Evolutionary conservation across 2,113 vertebrate genomes (phyloP).

Genomic region (Labeo catla): DNA sequence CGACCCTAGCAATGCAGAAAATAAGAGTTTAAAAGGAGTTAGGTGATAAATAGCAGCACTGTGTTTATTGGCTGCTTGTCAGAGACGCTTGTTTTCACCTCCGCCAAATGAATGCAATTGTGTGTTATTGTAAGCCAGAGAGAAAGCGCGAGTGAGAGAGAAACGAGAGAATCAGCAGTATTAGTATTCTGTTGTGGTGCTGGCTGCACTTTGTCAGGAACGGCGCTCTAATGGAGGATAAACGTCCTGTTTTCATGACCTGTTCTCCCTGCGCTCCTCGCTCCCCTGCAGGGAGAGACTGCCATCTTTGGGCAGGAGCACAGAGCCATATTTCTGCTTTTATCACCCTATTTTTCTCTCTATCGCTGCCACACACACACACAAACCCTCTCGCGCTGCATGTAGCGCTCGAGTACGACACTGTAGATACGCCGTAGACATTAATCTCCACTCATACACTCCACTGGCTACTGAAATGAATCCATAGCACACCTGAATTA

Average conservation of each 20-base stretch:
- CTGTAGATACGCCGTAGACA: background rate
- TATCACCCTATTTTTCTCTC: constrained; percentile 9
- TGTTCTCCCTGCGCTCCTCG: constrained; percentile 47
- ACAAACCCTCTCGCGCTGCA: background rate
- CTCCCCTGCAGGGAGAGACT: constrained; percentile 61
- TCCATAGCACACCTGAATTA: background rate
- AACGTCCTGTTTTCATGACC: constrained; percentile 62
- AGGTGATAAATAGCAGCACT: constrained; percentile 57
- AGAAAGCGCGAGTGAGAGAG: constrained; percentile 31
- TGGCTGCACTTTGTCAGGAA: constrained; percentile 62
- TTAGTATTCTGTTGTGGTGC: constrained; percentile 59
- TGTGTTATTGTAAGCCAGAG: constrained; percentile 48
- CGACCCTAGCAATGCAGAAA: constrained; percentile 44
- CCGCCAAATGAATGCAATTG: constrained; percentile 58
- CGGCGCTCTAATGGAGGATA: constrained; percentile 61
- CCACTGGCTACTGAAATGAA: background rate
- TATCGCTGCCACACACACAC: background rate
- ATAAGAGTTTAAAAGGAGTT: constrained; percentile 53
- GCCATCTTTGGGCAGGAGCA: constrained; percentile 60
- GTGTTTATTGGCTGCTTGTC: constrained; percentile 58
- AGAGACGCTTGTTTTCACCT: constrained; percentile 55
- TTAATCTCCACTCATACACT: constrained; percentile 10
- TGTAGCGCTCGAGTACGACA: background rate
- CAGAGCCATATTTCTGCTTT: constrained; percentile 30
- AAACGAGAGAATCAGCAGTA: constrained; percentile 40